Evolutionary conservation across 1,140 invertebrate genomes (phyloP), one percentile per base, ranked within the genome.

Genomic region (Drosophila gunungcola): DNA sequence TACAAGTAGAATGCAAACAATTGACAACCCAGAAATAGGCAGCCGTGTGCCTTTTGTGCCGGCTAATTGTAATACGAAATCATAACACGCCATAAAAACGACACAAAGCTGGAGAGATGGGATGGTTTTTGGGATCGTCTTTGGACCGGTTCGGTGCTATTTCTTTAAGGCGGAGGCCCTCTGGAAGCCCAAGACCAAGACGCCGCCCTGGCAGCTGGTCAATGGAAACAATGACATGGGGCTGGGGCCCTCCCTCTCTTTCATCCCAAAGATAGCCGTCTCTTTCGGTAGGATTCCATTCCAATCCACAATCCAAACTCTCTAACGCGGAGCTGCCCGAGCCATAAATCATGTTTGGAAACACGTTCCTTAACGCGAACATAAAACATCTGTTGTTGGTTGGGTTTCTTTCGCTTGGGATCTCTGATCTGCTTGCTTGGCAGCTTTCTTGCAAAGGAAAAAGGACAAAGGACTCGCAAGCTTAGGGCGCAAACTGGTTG

Each of bases 51-150:
- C 83, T 88, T 88, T 88, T 88, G 83, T 88, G 73, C 42, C 52
- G 55, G 84, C 84, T 88, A 88, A 88, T 88, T 88, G 84, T 88
- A 88, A 88, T 77, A 80, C 83, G 83, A 80, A 89, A 88, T 88
- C 83, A 88, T 88, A 88, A 88, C 83, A 88, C 83, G 83, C 84
- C 83, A 88, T 88, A 83, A 88, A 85, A 88, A 83, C 62, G 80
- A 89, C 75, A 88, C 75, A 88, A 77, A 69, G 60, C 60, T 54
- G 58, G 29, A 57, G 46, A 88, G 60, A 78, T 70, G 69, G 54
- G 56, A 67, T 63, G 57, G 62, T 21, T 21, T 45, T 42, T 77
- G 25, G 21, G 0, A 42, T 42, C 25, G 42, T 36, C 41, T 62
- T 41, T 16, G 57, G 73, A 78, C 73, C 74, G 74, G 73, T 77